Evolutionary conservation across 2,113 vertebrate species (phyloP), one percentile per base, ranked within the genome.

Genomic region (Myrmophylax atrothorax): DNA sequence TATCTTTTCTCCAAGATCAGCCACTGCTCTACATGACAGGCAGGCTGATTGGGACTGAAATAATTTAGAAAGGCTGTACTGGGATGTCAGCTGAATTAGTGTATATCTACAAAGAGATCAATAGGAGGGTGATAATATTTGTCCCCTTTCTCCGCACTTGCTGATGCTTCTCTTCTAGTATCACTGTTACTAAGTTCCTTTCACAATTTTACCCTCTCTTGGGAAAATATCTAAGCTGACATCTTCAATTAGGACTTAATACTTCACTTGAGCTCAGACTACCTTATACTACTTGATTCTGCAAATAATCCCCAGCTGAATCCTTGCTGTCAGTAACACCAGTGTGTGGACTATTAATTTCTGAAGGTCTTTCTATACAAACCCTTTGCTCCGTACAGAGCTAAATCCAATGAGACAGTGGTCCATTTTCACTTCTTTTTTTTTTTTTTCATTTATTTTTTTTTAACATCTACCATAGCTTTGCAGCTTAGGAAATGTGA

Each of bases 1-100:
- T 35, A 85, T 25, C 18, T 67, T 85, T 84, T 79, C 8, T 14
- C 12, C 50, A 81, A 42, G 38, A 70, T 38, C 29, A 16, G 7
- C 52, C 3, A 0, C 52, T 46, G 18, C 33, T 87, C 18, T 93
- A 16, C 38, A 56, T 70, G 62, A 72, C 66, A 79, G 12, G 10
- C 9, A 42, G 47, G 20, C 28, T 94, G 78, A 93, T 47, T 87
- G 33, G 33, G 49, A 68, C 35, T 18, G 44, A 90, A 90, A 85
- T 63, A 82, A 42, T 68, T 88, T 94, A 38, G 66, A 72, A 87
- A 72, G 70, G 59, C 16, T 68, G n/a, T 63, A 63, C 25, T 79
- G 55, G 26, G 5, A 12, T 5, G 1, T 82, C 64, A 82, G 47
- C 14, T 92, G 47, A 79, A 87, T 87, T 79, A 50, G 33, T 47